Evolutionary conservation across 2,797 vertebrate genomes (phyloP).

Genomic region (Cetoscarus ocellatus): DNA sequence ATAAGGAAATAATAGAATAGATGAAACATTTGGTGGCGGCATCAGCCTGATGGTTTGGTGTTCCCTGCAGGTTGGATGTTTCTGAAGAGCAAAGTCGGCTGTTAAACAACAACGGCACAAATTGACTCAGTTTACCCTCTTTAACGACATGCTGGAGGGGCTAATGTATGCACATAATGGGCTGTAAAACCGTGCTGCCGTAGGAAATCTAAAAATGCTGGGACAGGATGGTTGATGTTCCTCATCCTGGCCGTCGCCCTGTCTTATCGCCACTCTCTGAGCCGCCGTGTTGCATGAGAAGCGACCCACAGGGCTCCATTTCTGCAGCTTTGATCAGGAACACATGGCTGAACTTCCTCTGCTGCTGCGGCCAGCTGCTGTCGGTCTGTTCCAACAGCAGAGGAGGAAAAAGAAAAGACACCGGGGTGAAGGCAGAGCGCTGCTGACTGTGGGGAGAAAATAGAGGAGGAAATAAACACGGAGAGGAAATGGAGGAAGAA

Average conservation of each 20-base stretch:
- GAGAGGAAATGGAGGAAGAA: conserved; percentile 23
- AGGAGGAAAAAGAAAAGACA: conserved; percentile 24
- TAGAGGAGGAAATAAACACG: not conserved
- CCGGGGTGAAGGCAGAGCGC: conserved; percentile 20
- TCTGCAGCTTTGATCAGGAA: conserved; percentile 68
- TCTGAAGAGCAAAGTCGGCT: not conserved
- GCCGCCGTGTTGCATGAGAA: conserved; percentile 51
- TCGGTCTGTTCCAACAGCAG: conserved; percentile 54
- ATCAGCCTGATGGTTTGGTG: too few relatives aligned
- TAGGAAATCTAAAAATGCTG: not conserved
- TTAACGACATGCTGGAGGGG: not conserved
- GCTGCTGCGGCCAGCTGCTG: conserved; percentile 62
- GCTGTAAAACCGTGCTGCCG: not conserved
- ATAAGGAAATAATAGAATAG: too few relatives aligned
- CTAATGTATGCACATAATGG: not conserved
- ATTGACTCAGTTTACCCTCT: not conserved
- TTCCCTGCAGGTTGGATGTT: conserved; percentile 12
- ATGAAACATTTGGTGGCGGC: too few relatives aligned
- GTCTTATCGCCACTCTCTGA: conserved; percentile 24
- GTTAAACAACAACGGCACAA: not conserved
- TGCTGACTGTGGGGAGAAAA: not conserved
- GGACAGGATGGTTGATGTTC: conserved; percentile 2
- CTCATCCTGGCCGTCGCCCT: conserved; percentile 35
- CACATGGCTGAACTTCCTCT: conserved; percentile 71
- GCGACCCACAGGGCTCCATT: conserved; percentile 38